Conservation (phyloP, 2,797 vertebrate species). For the Mormyrops boulengeri region DNA sequence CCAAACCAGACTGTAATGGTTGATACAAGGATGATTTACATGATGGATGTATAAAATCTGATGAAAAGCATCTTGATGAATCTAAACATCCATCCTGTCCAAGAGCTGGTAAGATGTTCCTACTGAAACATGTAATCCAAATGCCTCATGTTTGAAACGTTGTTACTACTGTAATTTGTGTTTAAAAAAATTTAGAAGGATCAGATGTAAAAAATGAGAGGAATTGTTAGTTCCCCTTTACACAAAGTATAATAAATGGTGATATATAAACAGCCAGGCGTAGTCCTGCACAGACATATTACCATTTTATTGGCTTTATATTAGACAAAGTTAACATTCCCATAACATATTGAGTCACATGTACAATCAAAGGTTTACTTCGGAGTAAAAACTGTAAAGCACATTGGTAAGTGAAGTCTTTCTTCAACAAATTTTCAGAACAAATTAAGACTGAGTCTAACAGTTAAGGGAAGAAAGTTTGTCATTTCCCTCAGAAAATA, state of each 20-base stretch:
- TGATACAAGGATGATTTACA: background rate
- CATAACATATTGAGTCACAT: constrained; percentile 36
- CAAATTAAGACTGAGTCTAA: background rate
- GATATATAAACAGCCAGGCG: background rate
- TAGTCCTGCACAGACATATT: background rate
- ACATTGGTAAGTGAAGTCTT: constrained; percentile 46
- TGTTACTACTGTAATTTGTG: background rate
- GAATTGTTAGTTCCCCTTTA: background rate
- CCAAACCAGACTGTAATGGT: background rate
- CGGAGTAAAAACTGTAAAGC: constrained; percentile 45
- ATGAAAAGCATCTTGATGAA: background rate
- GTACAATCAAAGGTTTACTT: constrained; percentile 14
- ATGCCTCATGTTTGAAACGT: background rate
- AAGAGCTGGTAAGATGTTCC: background rate
- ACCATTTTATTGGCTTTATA: constrained; percentile 6
- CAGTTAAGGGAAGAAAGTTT: background rate
- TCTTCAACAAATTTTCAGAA: constrained; percentile 16
- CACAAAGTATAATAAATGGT: background rate
- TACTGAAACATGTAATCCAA: background rate
- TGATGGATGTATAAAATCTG: background rate
- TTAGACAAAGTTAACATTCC: constrained; percentile 42
- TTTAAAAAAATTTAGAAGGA: background rate
- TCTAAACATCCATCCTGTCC: background rate
- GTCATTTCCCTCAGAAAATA: background rate
- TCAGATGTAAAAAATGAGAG: background rate